A percentile compares a stretch with the other conserved stretches of the same genome.
Evolutionary conservation across 2,797 vertebrate genomes (phyloP).

Genomic region (Huso huso): DNA sequence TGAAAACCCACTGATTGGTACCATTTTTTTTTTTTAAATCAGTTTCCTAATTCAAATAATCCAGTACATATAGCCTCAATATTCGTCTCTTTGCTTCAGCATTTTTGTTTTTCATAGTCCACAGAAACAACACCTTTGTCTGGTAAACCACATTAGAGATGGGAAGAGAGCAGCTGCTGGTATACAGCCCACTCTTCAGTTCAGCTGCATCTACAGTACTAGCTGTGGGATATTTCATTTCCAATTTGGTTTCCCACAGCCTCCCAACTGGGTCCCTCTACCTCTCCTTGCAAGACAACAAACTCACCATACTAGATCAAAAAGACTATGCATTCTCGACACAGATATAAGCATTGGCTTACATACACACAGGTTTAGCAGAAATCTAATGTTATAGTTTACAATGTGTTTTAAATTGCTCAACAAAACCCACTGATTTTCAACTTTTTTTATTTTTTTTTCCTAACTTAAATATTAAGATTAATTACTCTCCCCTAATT

Average conservation of each 20-base stretch:
- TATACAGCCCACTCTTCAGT: too few species aligned
- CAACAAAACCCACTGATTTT: too few species aligned
- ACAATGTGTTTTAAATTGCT: too few species aligned
- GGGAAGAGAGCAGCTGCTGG: conserved; percentile 14
- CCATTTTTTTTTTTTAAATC: conserved; percentile 28
- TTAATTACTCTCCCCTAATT: conserved; percentile 50
- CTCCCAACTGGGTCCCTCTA: conserved; percentile 30
- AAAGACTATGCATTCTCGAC: not conserved
- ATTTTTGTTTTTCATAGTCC: too few species aligned
- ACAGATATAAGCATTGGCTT: not conserved
- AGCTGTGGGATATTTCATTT: not conserved
- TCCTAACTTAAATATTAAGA: conserved; percentile 48
- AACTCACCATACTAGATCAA: not conserved
- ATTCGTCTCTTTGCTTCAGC: too few species aligned
- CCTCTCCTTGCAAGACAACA: conserved; percentile 7
- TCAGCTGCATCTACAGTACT: too few species aligned
- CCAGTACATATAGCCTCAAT: too few species aligned
- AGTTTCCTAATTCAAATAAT: not conserved
- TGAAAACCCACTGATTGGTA: conserved; percentile 44
- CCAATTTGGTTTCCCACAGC: conserved; percentile 17
- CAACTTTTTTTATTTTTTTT: conserved; percentile 29
- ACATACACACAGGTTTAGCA: conserved; percentile 32
- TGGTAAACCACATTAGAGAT: conserved; percentile 25
- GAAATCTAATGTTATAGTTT: too few species aligned
- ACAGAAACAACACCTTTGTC: too few species aligned